Evolutionary conservation across 2,113 vertebrate species (phyloP).

Genomic region (Dermatemys mawii): DNA sequence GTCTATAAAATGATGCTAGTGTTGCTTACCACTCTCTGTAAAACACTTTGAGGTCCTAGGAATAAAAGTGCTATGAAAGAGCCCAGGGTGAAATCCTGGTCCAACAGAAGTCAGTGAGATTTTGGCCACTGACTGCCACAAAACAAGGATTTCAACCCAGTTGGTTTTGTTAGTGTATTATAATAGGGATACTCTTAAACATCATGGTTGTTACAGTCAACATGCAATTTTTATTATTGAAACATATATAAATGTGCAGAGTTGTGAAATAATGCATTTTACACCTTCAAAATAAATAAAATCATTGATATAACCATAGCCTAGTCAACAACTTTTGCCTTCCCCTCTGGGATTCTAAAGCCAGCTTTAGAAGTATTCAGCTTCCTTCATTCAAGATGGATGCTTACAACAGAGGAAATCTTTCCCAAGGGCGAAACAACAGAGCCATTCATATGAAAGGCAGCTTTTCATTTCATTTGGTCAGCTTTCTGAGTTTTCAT

Average conservation of each 20-base stretch:
- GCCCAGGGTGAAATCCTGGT: not conserved
- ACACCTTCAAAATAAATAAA: not conserved
- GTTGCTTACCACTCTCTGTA: not conserved
- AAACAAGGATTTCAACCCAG: not conserved
- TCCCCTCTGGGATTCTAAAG: not conserved
- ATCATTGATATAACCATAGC: not conserved
- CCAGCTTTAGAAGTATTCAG: not conserved
- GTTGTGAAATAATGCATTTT: not conserved
- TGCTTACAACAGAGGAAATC: not conserved
- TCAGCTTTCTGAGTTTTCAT: not conserved
- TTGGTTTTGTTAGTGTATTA: not conserved
- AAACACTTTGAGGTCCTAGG: not conserved
- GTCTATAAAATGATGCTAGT: not conserved
- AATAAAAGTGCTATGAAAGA: not conserved
- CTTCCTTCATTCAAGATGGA: not conserved
- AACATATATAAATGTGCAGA: not conserved
- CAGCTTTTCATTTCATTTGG: not conserved
- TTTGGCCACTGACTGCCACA: not conserved
- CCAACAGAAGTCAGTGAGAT: not conserved
- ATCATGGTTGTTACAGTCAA: not conserved
- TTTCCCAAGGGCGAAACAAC: not conserved
- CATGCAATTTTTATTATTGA: not conserved
- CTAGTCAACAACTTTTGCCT: not conserved
- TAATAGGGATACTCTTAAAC: not conserved
- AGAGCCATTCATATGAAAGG: not conserved